Base-by-base conservation (phyloP, 2,797 vertebrate species). In the Lepus townsendii region DNA sequence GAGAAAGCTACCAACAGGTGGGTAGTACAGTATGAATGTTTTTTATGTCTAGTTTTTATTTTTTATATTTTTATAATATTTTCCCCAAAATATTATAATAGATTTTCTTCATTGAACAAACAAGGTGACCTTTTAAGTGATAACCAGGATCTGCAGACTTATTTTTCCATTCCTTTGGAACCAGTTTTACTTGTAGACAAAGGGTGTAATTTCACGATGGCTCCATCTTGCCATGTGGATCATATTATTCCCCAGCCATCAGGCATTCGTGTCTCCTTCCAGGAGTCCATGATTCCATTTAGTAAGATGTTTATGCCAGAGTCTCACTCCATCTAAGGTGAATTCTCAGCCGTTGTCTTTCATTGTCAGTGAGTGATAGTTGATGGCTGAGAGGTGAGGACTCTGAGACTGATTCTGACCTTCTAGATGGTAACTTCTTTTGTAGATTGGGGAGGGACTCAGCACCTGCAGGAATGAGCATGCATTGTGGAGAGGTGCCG, bases 1-100 rank as follows among this genome's bases (percentile, higher is more conserved):
- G 42, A 68, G 52, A 32, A 77, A 66, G 8, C 30, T 42, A 32
- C 11, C 52, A 78, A 27, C 9, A 91, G 4, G 90, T 20, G 1
- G 7, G 11, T 71, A 72, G 27, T 54, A 84, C 94, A 16, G 1
- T 88, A 52, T 62, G 38, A 71, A 66, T 92, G 91, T 79, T 76
- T 82, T 88, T 92, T 63, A 26, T 57, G 65, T 17, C 11, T 27
- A 57, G 54, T 95, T 78, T 93, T 91, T 52, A 5, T 22, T 62
- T 94, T 91, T 47, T 47, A 47, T 42, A 42, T 42, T 47, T 47
- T 47, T 47, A 9, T 47, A 47, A 47, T 52, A 5, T 22, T 62
- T 94, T 91, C 95, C 91, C 66, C 11, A 84, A 93, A 88, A 50
- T 52, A 71, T 47, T 66, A 10, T 32, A 54, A 52, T 71, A 80